phyloP scores from a whole-genome alignment of 2,888 invertebrate species.

The Cynaeus angustus region DNA sequence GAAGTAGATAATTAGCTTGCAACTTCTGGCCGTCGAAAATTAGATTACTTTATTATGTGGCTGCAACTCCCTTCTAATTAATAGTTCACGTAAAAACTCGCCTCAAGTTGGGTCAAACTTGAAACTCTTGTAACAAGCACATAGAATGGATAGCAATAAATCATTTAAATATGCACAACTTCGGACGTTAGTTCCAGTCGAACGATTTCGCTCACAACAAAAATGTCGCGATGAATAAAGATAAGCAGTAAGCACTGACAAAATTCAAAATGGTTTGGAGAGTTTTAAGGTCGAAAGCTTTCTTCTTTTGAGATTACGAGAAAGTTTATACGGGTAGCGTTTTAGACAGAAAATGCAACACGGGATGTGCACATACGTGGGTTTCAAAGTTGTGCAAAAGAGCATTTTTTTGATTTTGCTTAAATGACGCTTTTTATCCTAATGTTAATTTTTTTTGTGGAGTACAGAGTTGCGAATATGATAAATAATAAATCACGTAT shows the following conservation, averaged over 20 bases:
- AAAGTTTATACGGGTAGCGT: slow-evolving; percentile 43
- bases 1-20: slow-evolving; percentile 56
- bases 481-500: too few relatives aligned
- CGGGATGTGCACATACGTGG: not conserved
- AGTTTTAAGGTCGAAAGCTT: slow-evolving; percentile 40
- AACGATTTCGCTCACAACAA: not conserved
- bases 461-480: too few relatives aligned
- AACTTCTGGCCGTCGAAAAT: slow-evolving; percentile 55
- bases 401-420: too few relatives aligned
- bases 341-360: not conserved
- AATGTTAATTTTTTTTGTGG: too few relatives aligned
- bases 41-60: slow-evolving; percentile 59
- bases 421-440: too few relatives aligned
- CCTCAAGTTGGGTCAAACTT: slow-evolving; percentile 39
- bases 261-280: slow-evolving; percentile 28
- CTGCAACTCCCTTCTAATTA: slow-evolving; percentile 55
- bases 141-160: slow-evolving; percentile 28
- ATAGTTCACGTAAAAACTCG: slow-evolving; percentile 56
- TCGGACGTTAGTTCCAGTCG: slow-evolving; percentile 8
- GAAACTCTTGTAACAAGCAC: slow-evolving; percentile 13
- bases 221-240: slow-evolving; percentile 35
- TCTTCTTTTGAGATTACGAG: slow-evolving; percentile 40
- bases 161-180: slow-evolving; percentile 34
- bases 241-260: slow-evolving; percentile 16
- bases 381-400: not conserved